Conservation (phyloP, 2,888 invertebrate genomes). For the Coleophora flavipennella region DNA sequence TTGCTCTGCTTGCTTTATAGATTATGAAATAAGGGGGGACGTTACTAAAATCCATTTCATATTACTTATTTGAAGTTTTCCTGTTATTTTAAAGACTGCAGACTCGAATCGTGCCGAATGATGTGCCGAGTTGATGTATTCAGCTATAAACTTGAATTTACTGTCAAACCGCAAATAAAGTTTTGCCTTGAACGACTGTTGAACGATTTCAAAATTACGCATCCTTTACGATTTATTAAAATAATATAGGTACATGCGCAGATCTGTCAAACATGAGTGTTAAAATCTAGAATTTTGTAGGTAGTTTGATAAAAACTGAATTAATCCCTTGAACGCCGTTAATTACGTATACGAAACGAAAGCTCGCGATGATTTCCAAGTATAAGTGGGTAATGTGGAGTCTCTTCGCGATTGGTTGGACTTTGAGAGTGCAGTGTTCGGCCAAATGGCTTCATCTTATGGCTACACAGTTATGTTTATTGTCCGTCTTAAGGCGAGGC, state of each 20-base stretch:
- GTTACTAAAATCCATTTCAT: no score
- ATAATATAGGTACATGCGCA: not conserved
- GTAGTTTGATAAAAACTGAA: conserved; percentile 31
- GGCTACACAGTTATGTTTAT: conserved; percentile 38
- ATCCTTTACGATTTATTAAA: conserved; percentile 10
- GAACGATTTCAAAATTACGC: conserved; percentile 21
- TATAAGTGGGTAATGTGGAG: conserved; percentile 64
- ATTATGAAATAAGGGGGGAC: conserved; percentile 24
- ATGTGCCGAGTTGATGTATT: conserved; percentile 14
- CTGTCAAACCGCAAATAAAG: conserved; percentile 60
- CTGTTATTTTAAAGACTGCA: no score
- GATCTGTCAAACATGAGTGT: not conserved
- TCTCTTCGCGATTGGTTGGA: conserved; percentile 51
- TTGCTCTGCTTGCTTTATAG: conserved; percentile 46
- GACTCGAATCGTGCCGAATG: no score
- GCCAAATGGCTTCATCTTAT: conserved; percentile 66
- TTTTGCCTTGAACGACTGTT: conserved; percentile 36
- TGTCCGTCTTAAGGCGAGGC: conserved; percentile 47
- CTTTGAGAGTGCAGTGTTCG: conserved; percentile 44
- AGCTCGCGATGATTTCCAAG: conserved; percentile 59
- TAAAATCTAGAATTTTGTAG: conserved; percentile 9
- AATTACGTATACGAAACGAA: conserved; percentile 46
- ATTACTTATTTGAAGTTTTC: no score
- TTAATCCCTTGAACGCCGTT: conserved; percentile 62
- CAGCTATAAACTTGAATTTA: conserved; percentile 48